Evolutionary conservation across 92 coral and sea anemone species (phyloP), one percentile per base, ranked within the genome.

Genomic region (Desmophyllum pertusum): DNA sequence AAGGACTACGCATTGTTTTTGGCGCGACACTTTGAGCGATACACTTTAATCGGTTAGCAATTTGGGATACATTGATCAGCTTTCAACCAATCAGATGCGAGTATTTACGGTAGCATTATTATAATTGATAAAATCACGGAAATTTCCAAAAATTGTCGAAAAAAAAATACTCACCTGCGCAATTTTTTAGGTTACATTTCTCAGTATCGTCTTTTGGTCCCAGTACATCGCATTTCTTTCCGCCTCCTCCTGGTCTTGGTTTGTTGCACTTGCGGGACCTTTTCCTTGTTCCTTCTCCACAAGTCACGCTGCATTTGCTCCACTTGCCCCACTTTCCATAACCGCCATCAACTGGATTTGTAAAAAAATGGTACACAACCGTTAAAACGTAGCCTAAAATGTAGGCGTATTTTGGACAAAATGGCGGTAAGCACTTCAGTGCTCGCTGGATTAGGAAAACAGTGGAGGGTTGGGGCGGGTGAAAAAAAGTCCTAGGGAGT

Each of bases 211-310:
- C 13, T 33, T 10, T 1, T 39, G 19, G 15, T 36, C 19, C 8
- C 81, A n/a, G n/a, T n/a, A n/a, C 81, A 4, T 76, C 10, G 25
- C 81, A 76, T 2, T 76, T 29, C 27, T 59, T 76, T 1, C 81
- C 81, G 6, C 51, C 69, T 2, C 25, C 51, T 6, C 4, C 27
- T 0, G 81, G 81, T 38, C 55, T 76, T 21, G 81, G 81, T 1
- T 59, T 76, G 50, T 76, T 77, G 51, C 81, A 76, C 4, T 37
- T 33, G 3, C 81, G 68, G 4, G 9, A 10, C 23, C 81, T 53
- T 9, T 18, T 59, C 79, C 27, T 64, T 27, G 10, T 38, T 21
- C 81, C 81, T 23, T 50, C 81, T 21, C 81, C 81, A 37, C 81
- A 76, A 6, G 81, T 76, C 15, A 35, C 50, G 0, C 69, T 17